Conservation (phyloP, 2,113 vertebrate genomes). For the Sus scrofa region DNA sequence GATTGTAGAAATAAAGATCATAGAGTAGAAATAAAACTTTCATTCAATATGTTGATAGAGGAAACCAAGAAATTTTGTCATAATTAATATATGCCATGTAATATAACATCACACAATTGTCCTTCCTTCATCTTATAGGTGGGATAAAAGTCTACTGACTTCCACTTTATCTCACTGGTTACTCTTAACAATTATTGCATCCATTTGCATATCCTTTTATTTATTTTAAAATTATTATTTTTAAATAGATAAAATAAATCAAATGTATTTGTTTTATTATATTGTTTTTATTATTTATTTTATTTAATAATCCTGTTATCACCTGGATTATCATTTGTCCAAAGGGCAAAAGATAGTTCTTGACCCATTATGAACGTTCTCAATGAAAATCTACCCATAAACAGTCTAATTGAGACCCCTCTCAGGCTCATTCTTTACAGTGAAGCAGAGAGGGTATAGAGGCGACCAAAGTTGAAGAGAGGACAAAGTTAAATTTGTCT, state of each 20-base stretch:
- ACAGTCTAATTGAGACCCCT: neutral
- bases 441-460: neutral
- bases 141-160: neutral
- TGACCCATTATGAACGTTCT: neutral
- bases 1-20: constrained; percentile 25
- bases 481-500: neutral
- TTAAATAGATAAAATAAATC: neutral
- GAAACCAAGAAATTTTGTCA: neutral
- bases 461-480: neutral
- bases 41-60: neutral
- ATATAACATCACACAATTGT: neutral
- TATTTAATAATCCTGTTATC: neutral
- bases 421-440: neutral
- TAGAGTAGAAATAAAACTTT: constrained; percentile 4
- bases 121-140: neutral
- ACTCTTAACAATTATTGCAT: neutral
- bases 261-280: neutral
- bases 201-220: neutral
- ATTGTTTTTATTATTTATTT: neutral
- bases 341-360: neutral
- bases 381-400: neutral
- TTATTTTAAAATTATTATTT: neutral
- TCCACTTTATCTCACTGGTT: neutral
- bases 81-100: neutral
- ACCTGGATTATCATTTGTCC: neutral